Evolutionary conservation across 1,140 invertebrate genomes (phyloP), one percentile per base, ranked within the genome.

Genomic region (Hycleus phaleratus): DNA sequence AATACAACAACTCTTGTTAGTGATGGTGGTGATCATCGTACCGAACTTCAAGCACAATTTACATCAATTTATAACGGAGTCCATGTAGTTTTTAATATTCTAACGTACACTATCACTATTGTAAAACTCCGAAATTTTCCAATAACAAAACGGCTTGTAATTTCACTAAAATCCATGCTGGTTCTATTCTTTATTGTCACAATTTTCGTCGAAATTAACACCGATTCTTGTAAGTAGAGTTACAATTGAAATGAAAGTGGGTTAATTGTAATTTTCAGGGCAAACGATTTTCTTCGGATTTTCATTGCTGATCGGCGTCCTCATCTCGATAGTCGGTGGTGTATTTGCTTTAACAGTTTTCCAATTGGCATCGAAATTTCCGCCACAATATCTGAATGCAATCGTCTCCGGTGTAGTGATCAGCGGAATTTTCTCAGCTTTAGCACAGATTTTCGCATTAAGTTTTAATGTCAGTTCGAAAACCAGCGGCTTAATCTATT

Each of bases 311-410:
- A 56, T 64, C 9, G 62, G 56, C n/a, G 55, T 60, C 18, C 53
- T 51, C 18, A 38, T 64, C 8, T 52, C 52, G 65, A 63, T 58
- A 39, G 56, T 55, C 43, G 49, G 59, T 9, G 61, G 59, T 8
- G 56, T 60, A 3, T 61, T 62, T 12, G 53, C 64, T 11, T 59
- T 65, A 8, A 62, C 59, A 7, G 39, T 66, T 6, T 68, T 62
- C 40, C 47, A 68, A 38, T 50, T 68, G 50, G 52, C 60, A 18
- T 32, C 58, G 0, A 62, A 62, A 38, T 66, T 68, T 42, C 62
- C 66, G 0, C 10, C 53, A 3, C 25, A 55, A 32, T 68, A 66
- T 49, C 59, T 58, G n/a, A 39, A 43, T 12, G 59, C 64, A 1
- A 46, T 66, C 4, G 25, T 62, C 7, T 60, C 58, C 2, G 66